Evolutionary conservation across 2,888 invertebrate species (phyloP), one percentile per base, ranked within the genome.

Genomic region (Drosophila dives): DNA sequence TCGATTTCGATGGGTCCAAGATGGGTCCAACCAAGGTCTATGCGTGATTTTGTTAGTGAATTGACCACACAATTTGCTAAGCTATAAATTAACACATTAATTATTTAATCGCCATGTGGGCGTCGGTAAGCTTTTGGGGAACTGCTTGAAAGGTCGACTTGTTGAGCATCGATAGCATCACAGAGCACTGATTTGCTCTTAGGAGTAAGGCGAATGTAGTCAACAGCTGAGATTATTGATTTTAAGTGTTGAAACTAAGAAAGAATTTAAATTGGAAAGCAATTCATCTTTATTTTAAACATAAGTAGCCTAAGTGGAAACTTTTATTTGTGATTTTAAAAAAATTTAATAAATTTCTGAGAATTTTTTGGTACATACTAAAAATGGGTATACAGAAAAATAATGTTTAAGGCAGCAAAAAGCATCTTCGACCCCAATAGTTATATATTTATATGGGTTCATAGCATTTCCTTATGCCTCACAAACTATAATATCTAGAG

Each of bases 61-160:
- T 87, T 89, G 89, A 83, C 89, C 90, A 86, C 89, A 88, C 90
- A 90, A 90, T 91, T 90, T 89, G 78, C 80, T 85, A 86, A 84
- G 70, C 87, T 78, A 89, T 89, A 91, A 90, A 88, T 90, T 90
- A 89, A 72, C 84, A 72, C 78, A 90, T 90, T 86, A 88, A 90
- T 91, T 82, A 90, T 90, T 89, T 69, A 90, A 75, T 66, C 66
- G 58, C 32, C 61, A 63, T 51, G 45, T 12, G 10, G 59, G 26
- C 50, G 56, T 36, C 33, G 50, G 34, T 12, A 38, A 48, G 8
- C 32, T 17, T 33, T 40, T 42, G 11, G 29, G 20, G 2, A 50
- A 26, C 7, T 42, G 11, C 48, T 49, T 5, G 29, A 49, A 48
- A 38, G 53, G 15, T 60, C 32, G 49, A 81, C 70, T 77, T 79